A percentile compares a stretch with the other conserved stretches of the same genome.
Evolutionary conservation across 2,113 vertebrate genomes (phyloP).

Genomic region (Scatophagus argus): DNA sequence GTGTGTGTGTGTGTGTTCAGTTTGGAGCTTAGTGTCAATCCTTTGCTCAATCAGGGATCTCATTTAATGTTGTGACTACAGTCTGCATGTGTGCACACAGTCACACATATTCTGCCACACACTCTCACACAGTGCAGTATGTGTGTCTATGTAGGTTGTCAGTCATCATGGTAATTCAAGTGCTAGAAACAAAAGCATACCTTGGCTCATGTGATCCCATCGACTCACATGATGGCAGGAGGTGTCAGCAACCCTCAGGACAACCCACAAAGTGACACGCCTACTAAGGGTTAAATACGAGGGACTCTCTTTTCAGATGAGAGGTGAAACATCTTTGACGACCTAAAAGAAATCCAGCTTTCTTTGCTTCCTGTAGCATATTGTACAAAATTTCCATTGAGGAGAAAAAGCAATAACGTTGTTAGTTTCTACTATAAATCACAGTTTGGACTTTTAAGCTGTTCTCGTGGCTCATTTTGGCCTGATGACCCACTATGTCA

Average conservation of each 20-base stretch:
- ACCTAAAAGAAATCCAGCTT: too few species aligned
- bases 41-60: conserved; percentile 6
- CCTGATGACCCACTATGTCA: background rate
- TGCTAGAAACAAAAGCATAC: too few species aligned
- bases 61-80: conserved; percentile 23
- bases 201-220: too few species aligned
- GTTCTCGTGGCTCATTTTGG: conserved; percentile 1
- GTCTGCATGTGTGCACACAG: background rate
- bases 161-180: too few species aligned
- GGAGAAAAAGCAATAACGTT: background rate
- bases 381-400: background rate
- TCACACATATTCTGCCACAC: conserved; percentile 10
- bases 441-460: background rate
- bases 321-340: too few species aligned
- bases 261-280: too few species aligned
- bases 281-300: too few species aligned
- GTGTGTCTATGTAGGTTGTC: too few species aligned
- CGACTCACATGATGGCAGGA: too few species aligned
- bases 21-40: conserved; percentile 17
- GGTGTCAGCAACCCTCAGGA: too few species aligned
- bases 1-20: conserved; percentile 4
- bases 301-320: too few species aligned
- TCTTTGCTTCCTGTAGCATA: too few species aligned
- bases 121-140: background rate
- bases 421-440: background rate